Evolutionary conservation across 2,888 invertebrate species (phyloP).

Genomic region (Ochropleura plecta): DNA sequence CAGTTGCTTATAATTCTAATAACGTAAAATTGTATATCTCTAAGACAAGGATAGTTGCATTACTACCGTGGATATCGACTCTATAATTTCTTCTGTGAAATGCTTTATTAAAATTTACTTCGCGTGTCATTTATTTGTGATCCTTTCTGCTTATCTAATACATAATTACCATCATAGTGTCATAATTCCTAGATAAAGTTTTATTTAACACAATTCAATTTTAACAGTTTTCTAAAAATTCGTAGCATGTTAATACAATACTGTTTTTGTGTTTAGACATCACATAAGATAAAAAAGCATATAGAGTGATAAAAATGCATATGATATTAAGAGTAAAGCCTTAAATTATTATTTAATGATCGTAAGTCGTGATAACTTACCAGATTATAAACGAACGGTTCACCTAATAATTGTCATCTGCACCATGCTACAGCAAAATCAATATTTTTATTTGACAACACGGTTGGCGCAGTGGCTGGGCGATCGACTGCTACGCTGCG

Average conservation of each 20-base stretch:
- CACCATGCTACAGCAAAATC: too few species aligned
- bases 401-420: too few species aligned
- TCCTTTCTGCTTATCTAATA: neutral
- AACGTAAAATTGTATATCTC: conserved; percentile 14
- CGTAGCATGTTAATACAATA: neutral
- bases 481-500: too few species aligned
- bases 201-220: neutral
- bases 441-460: too few species aligned
- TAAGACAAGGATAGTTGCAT: conserved; percentile 8
- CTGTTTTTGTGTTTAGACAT: too few species aligned
- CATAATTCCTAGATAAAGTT: neutral
- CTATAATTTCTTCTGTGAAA: conserved; percentile 36
- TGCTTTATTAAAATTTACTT: neutral
- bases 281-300: too few species aligned
- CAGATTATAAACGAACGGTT: too few species aligned
- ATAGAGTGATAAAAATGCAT: too few species aligned
- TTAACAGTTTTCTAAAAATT: neutral
- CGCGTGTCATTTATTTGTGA: neutral
- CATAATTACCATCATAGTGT: neutral
- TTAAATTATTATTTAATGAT: too few species aligned
- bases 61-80: conserved; percentile 16
- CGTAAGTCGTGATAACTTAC: too few species aligned
- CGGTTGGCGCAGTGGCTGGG: too few species aligned
- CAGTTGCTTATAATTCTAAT: conserved; percentile 25
- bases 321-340: too few species aligned